Conservation (phyloP, 2,113 vertebrate species). For the Atlantisia rogersi region DNA sequence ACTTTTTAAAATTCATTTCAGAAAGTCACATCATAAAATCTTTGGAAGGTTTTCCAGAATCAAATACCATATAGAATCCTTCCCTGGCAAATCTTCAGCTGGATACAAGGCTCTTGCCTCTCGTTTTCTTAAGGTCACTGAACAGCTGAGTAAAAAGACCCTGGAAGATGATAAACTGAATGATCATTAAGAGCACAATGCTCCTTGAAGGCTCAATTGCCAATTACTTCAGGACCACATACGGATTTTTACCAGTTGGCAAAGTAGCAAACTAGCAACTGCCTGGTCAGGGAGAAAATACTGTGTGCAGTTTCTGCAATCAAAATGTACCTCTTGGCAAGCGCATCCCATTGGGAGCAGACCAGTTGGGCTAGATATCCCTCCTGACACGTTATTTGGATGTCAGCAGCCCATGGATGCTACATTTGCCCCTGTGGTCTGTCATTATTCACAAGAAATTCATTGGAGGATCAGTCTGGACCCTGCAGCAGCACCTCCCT, state of each 20-base stretch:
- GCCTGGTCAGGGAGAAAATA: not conserved
- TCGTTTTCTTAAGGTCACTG: not conserved
- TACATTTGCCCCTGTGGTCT: not conserved
- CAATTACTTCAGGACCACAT: not conserved
- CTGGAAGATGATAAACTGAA: not conserved
- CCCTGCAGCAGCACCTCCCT: not conserved
- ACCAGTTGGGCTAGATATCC: not conserved
- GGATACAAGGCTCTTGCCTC: not conserved
- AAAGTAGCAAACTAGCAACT: not conserved
- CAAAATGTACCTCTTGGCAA: not conserved
- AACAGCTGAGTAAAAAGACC: not conserved
- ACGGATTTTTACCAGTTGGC: not conserved
- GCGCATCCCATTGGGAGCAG: not conserved
- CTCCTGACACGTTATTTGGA: not conserved
- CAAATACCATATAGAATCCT: not conserved
- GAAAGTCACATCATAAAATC: not conserved
- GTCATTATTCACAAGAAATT: not conserved
- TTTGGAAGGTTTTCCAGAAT: not conserved
- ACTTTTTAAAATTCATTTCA: not conserved
- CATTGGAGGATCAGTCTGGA: not conserved
- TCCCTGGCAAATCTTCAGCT: not conserved
- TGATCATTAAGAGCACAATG: not conserved
- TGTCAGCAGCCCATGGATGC: fast-evolving
- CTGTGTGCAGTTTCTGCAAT: not conserved
- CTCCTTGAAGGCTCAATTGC: not conserved